Evolutionary conservation across 1,140 invertebrate genomes (phyloP).

Genomic region (Anoplolepis gracilipes): DNA sequence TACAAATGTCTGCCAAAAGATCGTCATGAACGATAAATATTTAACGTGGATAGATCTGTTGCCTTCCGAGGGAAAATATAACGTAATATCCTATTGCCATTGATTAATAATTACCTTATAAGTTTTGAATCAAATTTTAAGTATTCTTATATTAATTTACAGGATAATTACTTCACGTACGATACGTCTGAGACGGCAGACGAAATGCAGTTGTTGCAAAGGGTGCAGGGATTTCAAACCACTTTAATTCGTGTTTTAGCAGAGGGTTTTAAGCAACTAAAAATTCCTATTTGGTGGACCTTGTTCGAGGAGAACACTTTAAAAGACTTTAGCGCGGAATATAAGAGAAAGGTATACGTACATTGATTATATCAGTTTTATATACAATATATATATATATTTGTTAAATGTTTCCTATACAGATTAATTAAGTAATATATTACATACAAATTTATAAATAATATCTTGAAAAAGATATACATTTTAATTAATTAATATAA

Average conservation of each 20-base stretch:
- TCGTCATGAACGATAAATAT: constrained; percentile 61
- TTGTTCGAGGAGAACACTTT: constrained; percentile 79
- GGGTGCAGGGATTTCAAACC: constrained; percentile 64
- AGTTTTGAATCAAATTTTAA: background rate
- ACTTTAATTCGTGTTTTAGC: constrained; percentile 68
- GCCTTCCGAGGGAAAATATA: constrained; percentile 66
- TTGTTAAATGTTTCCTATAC: background rate
- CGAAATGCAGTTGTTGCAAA: constrained; percentile 75
- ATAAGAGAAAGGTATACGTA: constrained; percentile 73
- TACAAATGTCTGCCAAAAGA: constrained; percentile 79
- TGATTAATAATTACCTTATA: background rate
- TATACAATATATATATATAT: background rate
- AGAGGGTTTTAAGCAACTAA: constrained; percentile 72
- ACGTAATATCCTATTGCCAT: constrained; percentile 48
- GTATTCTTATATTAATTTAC: constrained; percentile 5
- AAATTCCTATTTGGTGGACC: constrained; percentile 80
- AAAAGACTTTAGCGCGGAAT: constrained; percentile 76
- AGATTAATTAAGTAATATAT: background rate
- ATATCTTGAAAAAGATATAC: background rate
- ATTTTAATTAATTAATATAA: constrained; percentile 4
- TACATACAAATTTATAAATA: background rate
- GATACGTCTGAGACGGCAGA: background rate
- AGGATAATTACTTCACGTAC: background rate
- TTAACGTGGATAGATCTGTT: constrained; percentile 72
- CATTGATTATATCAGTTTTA: no score